phyloP scores from a whole-genome alignment of 2,113 vertebrate species.

The Steatornis caripensis region DNA sequence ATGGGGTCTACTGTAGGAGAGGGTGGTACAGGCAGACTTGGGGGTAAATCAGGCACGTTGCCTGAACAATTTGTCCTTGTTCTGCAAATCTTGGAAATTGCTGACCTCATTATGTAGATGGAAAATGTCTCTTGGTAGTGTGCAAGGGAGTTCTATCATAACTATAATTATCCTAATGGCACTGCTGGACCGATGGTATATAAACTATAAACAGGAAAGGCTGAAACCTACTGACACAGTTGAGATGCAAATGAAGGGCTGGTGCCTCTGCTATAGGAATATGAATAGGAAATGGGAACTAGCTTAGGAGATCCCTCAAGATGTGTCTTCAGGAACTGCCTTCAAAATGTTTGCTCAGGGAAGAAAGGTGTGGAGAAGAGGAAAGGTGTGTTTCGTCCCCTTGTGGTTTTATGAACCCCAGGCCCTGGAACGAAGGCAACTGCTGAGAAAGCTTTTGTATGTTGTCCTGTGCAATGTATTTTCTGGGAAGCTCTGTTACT shows the following conservation, averaged over 20 bases:
- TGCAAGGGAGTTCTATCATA: not conserved
- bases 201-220: conserved; percentile 46
- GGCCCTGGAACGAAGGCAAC: not conserved
- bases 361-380: not conserved
- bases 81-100: not conserved
- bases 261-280: not conserved
- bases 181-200: not conserved
- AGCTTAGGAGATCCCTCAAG: not conserved
- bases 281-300: not conserved
- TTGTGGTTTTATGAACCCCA: not conserved
- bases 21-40: not conserved
- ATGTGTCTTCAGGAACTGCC: not conserved
- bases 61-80: conserved; percentile 11
- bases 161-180: conserved; percentile 37
- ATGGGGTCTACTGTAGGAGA: not conserved
- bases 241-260: not conserved
- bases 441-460: not conserved
- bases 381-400: not conserved
- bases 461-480: not conserved
- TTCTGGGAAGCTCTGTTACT: not conserved
- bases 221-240: conserved; percentile 41
- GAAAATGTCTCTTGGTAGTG: not conserved
- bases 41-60: not conserved
- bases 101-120: not conserved
- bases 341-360: not conserved